Evolutionary conservation across 2,113 vertebrate species (phyloP), one percentile per base, ranked within the genome.

Genomic region (Chloropsis hardwickii): DNA sequence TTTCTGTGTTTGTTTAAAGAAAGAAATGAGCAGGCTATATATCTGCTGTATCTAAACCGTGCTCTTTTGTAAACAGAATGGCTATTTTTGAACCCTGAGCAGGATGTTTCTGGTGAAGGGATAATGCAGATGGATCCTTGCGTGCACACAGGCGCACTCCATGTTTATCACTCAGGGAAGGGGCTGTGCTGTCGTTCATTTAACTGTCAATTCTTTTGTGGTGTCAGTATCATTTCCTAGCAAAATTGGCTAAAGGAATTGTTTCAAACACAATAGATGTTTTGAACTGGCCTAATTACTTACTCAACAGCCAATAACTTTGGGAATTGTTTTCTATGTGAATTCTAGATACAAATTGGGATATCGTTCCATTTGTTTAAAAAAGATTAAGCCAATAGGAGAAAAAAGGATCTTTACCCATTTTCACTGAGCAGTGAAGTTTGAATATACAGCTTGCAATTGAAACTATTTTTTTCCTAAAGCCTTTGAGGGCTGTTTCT

Each of bases 401-500:
- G 76, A 88, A 94, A 82, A 96, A 96, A 88, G 78, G 53, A 92
- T 96, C 93, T 97, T 94, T 93, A 86, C 80, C 81, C 71, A 83
- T 95, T 88, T 97, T 97, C 96, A 91, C 85, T 96, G 73, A 97
- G 79, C 94, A 97, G 86, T 93, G 93, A 97, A 97, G 97, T 98
- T 95, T 96, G 92, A 97, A 94, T 97, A 96, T 97, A 95, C 90
- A 96, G 94, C 90, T 97, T 94, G 93, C 88, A 97, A 96, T 80
- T 88, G 89, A 94, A 97, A 88, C 82, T 87, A 54, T 96, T 95
- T 92, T 97, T 95, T 97, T 69, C 23, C 71, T 79, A 97, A 97
- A 97, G 92, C 97, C 96, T 98, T 90, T 95, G 95, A 97, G 97
- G 86, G 83, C 92, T 94, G 78, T 97, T 98, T 96, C 88, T 97